Percentiles rank a stretch among this genome's conserved stretches.
Conservation (phyloP, 2,888 invertebrate species). For the Aleiodes testaceus region DNA sequence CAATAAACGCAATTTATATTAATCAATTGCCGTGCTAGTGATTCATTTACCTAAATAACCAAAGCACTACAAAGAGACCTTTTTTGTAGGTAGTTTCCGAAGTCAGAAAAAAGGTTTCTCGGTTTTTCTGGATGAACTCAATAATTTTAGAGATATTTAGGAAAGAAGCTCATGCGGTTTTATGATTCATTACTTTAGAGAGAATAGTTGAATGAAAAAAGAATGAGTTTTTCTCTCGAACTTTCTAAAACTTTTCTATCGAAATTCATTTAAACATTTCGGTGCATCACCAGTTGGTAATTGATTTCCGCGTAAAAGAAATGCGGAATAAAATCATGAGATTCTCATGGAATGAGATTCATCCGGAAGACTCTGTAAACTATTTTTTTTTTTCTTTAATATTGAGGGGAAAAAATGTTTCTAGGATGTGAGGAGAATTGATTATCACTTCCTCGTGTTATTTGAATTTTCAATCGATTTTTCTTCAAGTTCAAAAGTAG, state of each 20-base stretch:
- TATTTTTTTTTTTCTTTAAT: neutral
- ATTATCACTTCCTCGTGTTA: slow-evolving; percentile 2
- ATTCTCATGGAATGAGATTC: slow-evolving; percentile 22
- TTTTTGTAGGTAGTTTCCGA: neutral
- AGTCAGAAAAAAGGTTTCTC: too few relatives aligned
- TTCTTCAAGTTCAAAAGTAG: too few relatives aligned
- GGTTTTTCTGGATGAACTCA: neutral
- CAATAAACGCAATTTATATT: too few relatives aligned
- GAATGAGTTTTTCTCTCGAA: neutral
- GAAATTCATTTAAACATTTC: slow-evolving; percentile 20
- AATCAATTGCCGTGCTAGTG: too few relatives aligned
- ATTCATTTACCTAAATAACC: too few relatives aligned
- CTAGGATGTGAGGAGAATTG: neutral
- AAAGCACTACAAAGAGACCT: too few relatives aligned
- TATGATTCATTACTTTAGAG: too few relatives aligned
- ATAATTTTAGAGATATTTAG: neutral
- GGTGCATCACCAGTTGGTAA: slow-evolving; percentile 4
- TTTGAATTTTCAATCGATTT: too few relatives aligned
- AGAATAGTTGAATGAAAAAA: neutral
- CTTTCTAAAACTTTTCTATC: slow-evolving; percentile 12
- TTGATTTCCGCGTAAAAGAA: slow-evolving; percentile 24
- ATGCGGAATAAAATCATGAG: slow-evolving; percentile 24
- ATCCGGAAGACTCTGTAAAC: slow-evolving; percentile 5
- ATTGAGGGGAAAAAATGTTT: slow-evolving; percentile 3
- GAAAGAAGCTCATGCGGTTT: too few relatives aligned